Evolutionary conservation across 2,113 vertebrate species (phyloP).

Genomic region (Acanthisitta chloris): DNA sequence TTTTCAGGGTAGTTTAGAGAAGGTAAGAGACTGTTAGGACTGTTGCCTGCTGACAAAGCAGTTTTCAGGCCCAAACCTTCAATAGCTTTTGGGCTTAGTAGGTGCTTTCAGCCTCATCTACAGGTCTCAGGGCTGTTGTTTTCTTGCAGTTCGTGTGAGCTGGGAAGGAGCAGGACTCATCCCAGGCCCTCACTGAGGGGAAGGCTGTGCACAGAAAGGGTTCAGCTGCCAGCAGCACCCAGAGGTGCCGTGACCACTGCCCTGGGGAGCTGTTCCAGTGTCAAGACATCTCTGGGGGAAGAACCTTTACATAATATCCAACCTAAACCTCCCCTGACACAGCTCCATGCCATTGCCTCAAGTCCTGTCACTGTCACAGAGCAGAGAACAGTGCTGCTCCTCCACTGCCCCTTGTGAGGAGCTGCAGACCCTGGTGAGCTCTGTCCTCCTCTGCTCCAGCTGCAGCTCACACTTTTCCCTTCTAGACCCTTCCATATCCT

Average conservation of each 20-base stretch:
- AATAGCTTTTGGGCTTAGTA: background rate
- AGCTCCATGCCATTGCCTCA: background rate
- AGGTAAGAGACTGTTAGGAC: background rate
- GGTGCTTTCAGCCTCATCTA: background rate
- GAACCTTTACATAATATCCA: background rate
- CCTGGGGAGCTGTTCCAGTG: background rate
- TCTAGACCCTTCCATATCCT: background rate
- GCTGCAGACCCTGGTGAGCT: background rate
- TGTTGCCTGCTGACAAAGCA: background rate
- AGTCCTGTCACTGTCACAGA: background rate
- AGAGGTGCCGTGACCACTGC: background rate
- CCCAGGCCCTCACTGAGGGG: fast-evolving
- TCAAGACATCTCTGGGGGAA: background rate
- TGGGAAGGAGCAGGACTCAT: background rate
- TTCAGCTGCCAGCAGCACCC: background rate
- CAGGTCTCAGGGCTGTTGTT: background rate
- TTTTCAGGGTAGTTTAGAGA: background rate
- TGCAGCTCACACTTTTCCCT: background rate
- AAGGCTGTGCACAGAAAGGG: background rate
- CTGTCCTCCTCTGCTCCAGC: background rate
- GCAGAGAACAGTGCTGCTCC: background rate
- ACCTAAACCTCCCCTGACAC: background rate
- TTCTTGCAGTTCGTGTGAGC: background rate
- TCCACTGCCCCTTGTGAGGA: background rate
- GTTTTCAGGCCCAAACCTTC: background rate